Conservation (phyloP, 2,888 invertebrate species). For the Minunthozetes semirufus region DNA sequence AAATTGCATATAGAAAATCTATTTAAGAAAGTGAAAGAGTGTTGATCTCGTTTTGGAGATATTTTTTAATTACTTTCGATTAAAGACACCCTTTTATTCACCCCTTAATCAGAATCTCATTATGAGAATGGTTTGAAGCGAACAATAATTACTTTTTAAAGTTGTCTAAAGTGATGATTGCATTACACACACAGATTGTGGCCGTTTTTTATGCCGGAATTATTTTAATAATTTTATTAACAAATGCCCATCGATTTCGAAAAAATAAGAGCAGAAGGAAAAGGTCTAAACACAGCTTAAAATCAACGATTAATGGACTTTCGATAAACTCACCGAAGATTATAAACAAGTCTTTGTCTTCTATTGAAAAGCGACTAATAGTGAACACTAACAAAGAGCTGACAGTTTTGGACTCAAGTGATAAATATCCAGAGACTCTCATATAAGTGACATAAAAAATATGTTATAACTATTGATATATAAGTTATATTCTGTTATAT, state of each 20-base stretch:
- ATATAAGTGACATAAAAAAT: neutral
- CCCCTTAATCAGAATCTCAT: no score
- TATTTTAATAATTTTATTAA: constrained; percentile 6
- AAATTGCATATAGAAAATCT: no score
- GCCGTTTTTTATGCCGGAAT: constrained; percentile 7
- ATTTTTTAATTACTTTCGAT: no score
- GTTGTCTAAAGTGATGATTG: no score
- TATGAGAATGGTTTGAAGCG: no score
- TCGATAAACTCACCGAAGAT: neutral
- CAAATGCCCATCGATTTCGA: constrained; percentile 7
- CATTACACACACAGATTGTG: neutral
- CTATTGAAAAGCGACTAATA: neutral
- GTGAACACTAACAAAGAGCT: neutral
- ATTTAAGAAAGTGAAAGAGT: no score
- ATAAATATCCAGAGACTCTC: constrained; percentile 5
- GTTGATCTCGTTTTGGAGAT: no score
- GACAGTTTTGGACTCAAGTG: constrained; percentile 10
- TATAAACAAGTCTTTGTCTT: neutral
- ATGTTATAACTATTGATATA: no score
- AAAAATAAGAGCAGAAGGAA: neutral
- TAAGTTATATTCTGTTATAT: no score
- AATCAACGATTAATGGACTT: neutral
- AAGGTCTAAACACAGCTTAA: neutral
- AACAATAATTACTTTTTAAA: no score
- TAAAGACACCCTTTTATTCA: no score